phyloP scores from a whole-genome alignment of 2,797 vertebrate species.

The Mormyrus proboscirostris region DNA sequence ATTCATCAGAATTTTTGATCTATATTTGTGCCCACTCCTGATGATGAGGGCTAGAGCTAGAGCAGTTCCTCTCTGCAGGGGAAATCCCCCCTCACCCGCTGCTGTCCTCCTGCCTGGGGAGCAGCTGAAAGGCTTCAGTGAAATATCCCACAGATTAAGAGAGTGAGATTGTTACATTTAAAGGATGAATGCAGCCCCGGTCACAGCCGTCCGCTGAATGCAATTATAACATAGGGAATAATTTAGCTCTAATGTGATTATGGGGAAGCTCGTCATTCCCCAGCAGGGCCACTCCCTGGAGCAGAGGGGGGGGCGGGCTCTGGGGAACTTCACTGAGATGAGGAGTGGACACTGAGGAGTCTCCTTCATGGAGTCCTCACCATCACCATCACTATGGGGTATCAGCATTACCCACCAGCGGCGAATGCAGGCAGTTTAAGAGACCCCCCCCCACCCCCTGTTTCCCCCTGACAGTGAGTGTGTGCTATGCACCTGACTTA shows the following conservation, averaged over 20 bases:
- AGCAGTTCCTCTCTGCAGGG: neutral
- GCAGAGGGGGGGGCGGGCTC: neutral
- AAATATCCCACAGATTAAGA: neutral
- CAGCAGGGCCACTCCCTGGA: neutral
- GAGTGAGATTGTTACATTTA: neutral
- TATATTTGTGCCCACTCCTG: neutral
- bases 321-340: neutral
- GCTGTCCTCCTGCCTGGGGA: neutral
- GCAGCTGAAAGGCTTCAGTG: neutral
- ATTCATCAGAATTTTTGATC: neutral
- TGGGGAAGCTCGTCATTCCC: neutral
- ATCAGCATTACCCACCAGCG: neutral
- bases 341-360: neutral
- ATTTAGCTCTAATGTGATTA: neutral
- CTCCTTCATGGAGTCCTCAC: neutral
- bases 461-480: neutral
- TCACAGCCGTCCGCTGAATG: neutral
- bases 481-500: neutral
- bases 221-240: neutral
- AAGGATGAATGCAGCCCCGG: neutral
- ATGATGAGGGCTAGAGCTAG: neutral
- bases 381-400: neutral
- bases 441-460: neutral
- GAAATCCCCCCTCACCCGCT: neutral
- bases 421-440: neutral